Base-by-base conservation (phyloP, 30 jellyfish, hydroid and myxozoan genomes). In the Catostylus mosaicus region DNA sequence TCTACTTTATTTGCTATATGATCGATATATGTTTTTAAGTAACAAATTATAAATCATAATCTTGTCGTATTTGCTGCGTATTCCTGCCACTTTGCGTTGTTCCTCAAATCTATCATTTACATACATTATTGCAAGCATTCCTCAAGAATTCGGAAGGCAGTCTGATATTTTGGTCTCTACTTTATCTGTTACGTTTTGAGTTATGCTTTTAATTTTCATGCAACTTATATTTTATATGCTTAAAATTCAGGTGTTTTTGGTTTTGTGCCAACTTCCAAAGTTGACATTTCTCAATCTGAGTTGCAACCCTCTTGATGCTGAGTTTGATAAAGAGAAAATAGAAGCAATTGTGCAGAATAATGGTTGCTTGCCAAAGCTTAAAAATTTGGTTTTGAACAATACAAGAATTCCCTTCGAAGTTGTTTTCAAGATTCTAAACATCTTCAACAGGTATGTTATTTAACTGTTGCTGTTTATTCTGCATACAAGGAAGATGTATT, bases 281-380 rank as follows among this genome's bases (percentile, higher is more conserved):
- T 40, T 89, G 67, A 65, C 77, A 34, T 89, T 82, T 83, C 65
- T 89, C 60, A 89, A 89, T 52, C 91, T 89, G 31, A 75, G 83
- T 0, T 67, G 59, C 65, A 86, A 86, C 69, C 96, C 96, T 60
- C 86, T 86, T 27, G 86, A 67, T 22, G 22, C 65, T 12, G 46
- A 47, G 48, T 75, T 64, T 47, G 90, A 75, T 20, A 66, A 75
- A 27, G 72, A 63, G 22, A 54, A 35, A 10, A 23, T 62, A 19
- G 47, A 40, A 1, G 87, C 30, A 14, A 78, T 75, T 35, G 43
- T 50, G 29, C 47, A 32, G 66, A 40, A 68, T 16, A 88, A 46
- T 35, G 29, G 51, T 18, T n/a, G n/a, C 18, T 12, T 80, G 50
- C 97, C 97, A 32, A 38, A 74, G 8, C 30, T 89, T 59, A 51